Base-by-base conservation (phyloP, 2,797 vertebrate species). In the Geotrypetes seraphini region DNA sequence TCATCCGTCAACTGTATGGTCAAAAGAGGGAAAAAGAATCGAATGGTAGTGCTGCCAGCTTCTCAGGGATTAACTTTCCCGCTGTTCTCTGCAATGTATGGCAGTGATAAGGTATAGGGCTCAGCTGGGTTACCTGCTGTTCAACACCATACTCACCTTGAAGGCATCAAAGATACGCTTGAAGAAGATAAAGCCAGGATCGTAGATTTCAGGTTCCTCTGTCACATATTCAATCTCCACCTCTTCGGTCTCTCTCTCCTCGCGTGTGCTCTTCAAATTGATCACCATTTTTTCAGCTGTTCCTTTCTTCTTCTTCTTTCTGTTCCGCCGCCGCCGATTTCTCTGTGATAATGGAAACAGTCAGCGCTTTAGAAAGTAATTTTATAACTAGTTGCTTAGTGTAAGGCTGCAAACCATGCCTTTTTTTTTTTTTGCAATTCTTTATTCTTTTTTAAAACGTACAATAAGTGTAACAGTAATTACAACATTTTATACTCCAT, bases 131-230 rank as follows among this genome's bases (percentile, higher is more conserved):
- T n/a, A n/a, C n/a, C n/a, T n/a, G n/a, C n/a, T n/a, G n/a, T n/a
- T n/a, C n/a, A n/a, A n/a, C n/a, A n/a, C 5, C 4, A 6, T 2
- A 2, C 45, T 40, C 33, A 96, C 92, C 89, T 91, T 94, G 66
- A 96, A 96, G 0, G 92, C 85, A 31, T 96, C 89, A 16, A 96
- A 94, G 42, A 95, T 91, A 52, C 86, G 85, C 70, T 93, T 94
- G 67, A 96, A 96, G 67, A 92, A 91, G 58, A 96, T 87, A 57
- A 69, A 96, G 58, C 90, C 91, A 36, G 92, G 88, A 55, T 96
- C 91, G 3, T 90, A 92, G 51, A 93, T 91, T 43, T 94, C 86
- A 0, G 89, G 90, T 50, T 94, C 90, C 52, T 94, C 90, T 0
- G 89, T 87, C 36, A 96, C 50, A 1, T 96, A 96, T 47, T 96